phyloP scores from a whole-genome alignment of 1,140 invertebrate genomes.

The Tetranychus urticae region DNA sequence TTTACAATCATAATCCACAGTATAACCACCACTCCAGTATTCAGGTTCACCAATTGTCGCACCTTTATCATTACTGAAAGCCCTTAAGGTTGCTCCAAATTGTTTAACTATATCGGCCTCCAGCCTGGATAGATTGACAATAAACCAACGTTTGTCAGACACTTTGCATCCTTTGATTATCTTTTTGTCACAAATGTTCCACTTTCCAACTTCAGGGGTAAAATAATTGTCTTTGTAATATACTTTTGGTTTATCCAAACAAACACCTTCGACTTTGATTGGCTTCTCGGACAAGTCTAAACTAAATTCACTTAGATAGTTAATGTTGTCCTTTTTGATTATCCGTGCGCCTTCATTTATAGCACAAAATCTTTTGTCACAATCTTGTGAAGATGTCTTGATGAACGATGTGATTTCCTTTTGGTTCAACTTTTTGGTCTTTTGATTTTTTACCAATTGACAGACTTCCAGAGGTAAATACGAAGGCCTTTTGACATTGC shows the following conservation, averaged over 20 bases:
- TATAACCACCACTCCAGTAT: not conserved
- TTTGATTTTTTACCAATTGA: slow-evolving; percentile 15
- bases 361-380: slow-evolving; percentile 1
- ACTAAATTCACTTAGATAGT: slow-evolving; percentile 15
- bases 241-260: not conserved
- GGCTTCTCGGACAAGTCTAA: slow-evolving; percentile 8
- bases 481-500: slow-evolving; percentile 10
- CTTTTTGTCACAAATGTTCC: not conserved
- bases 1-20: not conserved
- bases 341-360: slow-evolving; percentile 5
- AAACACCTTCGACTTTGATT: slow-evolving; percentile 6
- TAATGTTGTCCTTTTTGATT: slow-evolving; percentile 11
- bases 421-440: slow-evolving; percentile 9
- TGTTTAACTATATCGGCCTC: not conserved
- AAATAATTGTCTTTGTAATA: not conserved
- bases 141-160: not conserved
- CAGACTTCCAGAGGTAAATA: slow-evolving; percentile 20
- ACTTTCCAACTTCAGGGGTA: not conserved
- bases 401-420: slow-evolving; percentile 11
- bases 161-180: not conserved
- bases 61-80: not conserved
- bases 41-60: not conserved
- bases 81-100: not conserved
- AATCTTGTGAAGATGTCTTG: slow-evolving; percentile 5
- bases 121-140: not conserved